phyloP scores from a whole-genome alignment of 2,113 vertebrate genomes.

The Salvator merianae region DNA sequence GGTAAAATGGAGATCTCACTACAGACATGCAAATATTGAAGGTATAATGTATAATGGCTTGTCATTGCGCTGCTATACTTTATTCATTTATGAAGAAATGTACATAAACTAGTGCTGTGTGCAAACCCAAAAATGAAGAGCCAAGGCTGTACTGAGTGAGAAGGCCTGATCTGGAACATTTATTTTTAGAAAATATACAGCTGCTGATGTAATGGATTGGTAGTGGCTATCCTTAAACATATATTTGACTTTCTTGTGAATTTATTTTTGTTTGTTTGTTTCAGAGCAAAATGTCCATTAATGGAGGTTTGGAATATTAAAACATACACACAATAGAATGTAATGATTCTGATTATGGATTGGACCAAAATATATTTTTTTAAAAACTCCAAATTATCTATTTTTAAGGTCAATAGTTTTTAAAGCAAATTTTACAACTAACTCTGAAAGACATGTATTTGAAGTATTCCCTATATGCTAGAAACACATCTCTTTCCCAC shows the following conservation, averaged over 20 bases:
- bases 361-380: background rate
- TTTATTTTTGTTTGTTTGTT: background rate
- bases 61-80: background rate
- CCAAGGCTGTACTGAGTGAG: no score
- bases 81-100: background rate
- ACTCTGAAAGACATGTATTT: background rate
- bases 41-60: background rate
- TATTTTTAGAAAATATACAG: background rate
- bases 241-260: background rate
- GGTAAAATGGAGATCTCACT: background rate
- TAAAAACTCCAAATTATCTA: no score
- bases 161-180: background rate
- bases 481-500: background rate
- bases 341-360: background rate
- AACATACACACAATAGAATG: background rate
- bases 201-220: background rate
- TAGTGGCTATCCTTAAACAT: background rate
- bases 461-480: background rate
- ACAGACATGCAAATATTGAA: background rate
- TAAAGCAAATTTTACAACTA: background rate
- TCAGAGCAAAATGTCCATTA: background rate
- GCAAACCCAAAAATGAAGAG: background rate
- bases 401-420: background rate
- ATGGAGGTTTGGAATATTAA: background rate
- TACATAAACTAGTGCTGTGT: no score